Conservation (phyloP, 2,888 invertebrate genomes). For the Tanypteryx hageni region DNA sequence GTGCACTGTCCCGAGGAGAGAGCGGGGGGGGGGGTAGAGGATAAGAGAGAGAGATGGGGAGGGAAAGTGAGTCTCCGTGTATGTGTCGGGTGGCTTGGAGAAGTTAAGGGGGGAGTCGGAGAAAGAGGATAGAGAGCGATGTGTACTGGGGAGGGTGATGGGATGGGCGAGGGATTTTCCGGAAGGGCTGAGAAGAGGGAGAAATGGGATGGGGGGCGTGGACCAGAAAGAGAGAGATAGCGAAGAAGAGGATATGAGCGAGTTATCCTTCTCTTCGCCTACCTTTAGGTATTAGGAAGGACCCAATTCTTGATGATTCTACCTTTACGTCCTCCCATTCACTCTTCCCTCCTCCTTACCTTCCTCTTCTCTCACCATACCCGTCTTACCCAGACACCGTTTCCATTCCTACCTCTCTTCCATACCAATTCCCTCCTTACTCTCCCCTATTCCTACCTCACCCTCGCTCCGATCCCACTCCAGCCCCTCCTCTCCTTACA, state of each 20-base stretch:
- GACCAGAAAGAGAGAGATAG: neutral
- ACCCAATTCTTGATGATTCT: neutral
- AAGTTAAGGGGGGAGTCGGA: no score
- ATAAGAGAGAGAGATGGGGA: no score
- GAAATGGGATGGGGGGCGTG: neutral
- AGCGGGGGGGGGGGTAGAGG: no score
- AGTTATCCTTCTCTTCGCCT: neutral
- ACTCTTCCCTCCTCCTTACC: neutral
- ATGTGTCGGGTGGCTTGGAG: no score
- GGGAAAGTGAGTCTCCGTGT: no score
- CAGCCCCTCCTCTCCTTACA: neutral
- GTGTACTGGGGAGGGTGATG: no score
- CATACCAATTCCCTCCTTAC: neutral
- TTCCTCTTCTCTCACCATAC: neutral
- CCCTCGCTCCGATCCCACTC: neutral
- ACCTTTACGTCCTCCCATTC: neutral
- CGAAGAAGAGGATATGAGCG: neutral
- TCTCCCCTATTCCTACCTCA: neutral
- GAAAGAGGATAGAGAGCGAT: no score
- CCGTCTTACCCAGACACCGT: neutral
- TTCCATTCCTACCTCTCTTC: neutral
- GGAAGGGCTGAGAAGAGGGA: neutral
- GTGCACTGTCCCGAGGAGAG: neutral
- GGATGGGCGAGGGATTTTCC: neutral
- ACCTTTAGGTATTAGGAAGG: neutral